phyloP scores from a whole-genome alignment of 2,888 invertebrate species.

The Drosophila eohydei region DNA sequence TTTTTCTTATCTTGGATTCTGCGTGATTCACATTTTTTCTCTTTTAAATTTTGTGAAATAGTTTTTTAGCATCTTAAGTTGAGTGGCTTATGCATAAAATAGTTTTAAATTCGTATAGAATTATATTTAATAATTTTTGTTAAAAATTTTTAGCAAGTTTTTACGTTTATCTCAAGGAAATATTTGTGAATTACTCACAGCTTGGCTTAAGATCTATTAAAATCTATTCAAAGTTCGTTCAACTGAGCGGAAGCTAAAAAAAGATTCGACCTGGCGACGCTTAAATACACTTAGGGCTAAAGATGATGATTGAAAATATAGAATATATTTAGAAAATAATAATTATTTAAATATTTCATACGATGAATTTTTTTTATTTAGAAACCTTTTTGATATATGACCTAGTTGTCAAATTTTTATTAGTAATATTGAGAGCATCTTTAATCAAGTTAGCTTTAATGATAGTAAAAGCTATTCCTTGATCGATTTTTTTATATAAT shows the following conservation, averaged over 20 bases:
- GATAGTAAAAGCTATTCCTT: too few species aligned
- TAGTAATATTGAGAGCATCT: too few species aligned
- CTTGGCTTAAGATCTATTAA: background rate
- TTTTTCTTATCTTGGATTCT: conserved; percentile 8
- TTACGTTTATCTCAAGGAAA: conserved; percentile 7
- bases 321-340: too few species aligned
- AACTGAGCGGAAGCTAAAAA: background rate
- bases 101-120: background rate
- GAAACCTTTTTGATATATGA: too few species aligned
- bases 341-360: too few species aligned
- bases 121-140: background rate
- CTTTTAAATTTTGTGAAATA: conserved; percentile 1
- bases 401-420: too few species aligned
- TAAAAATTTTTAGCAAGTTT: background rate
- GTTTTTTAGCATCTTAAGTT: background rate
- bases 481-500: too few species aligned
- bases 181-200: background rate
- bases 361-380: too few species aligned
- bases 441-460: too few species aligned
- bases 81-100: background rate
- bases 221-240: conserved; percentile 1
- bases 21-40: background rate
- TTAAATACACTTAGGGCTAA: background rate
- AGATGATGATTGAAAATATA: background rate
- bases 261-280: background rate